phyloP scores from a whole-genome alignment of 2,888 invertebrate genomes.

The Tipula helvola region DNA sequence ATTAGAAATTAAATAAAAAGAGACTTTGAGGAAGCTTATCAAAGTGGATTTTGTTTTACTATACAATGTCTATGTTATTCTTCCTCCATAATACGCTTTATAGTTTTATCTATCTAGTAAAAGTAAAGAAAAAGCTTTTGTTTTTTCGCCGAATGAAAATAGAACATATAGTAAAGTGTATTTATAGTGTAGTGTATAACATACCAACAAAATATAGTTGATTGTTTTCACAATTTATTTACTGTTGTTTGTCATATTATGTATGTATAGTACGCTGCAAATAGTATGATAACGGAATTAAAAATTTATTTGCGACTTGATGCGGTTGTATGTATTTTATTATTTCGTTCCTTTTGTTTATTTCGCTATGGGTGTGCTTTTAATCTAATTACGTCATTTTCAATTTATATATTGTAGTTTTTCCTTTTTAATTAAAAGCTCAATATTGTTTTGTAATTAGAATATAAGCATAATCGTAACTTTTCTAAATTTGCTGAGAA shows the following conservation, averaged over 20 bases:
- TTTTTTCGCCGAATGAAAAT: background rate
- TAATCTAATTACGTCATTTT: background rate
- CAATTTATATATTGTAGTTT: background rate
- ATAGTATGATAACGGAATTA: background rate
- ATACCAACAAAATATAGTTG: background rate
- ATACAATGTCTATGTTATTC: background rate
- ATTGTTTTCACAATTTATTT: background rate
- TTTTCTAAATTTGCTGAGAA: too few species aligned
- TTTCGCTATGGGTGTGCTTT: background rate
- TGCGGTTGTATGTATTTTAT: background rate
- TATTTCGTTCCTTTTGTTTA: background rate
- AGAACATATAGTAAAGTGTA: background rate
- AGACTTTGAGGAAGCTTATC: background rate
- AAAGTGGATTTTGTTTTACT: background rate
- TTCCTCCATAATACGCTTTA: background rate
- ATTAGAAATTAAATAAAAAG: background rate
- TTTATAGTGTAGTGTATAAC: background rate
- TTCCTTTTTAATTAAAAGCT: too few species aligned
- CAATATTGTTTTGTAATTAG: too few species aligned
- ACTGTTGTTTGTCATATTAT: background rate
- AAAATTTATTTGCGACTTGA: background rate
- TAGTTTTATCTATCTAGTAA: background rate
- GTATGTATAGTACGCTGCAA: background rate
- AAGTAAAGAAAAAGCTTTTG: background rate
- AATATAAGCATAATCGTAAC: too few species aligned